Conservation (phyloP, 1,140 invertebrate species). For the Aphis craccivora region DNA sequence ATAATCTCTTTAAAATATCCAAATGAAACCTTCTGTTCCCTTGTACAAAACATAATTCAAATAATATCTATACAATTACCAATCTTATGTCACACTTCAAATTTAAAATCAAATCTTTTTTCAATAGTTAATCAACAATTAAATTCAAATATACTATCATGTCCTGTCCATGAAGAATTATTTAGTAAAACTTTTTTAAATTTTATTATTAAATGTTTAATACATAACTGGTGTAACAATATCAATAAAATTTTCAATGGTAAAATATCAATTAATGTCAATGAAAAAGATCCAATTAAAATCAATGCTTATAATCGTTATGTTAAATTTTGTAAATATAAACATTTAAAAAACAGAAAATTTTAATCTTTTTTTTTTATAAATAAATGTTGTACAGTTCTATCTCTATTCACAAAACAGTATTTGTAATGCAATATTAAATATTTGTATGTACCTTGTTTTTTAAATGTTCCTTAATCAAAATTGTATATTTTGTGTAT, state of each 20-base stretch:
- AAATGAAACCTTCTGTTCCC: no score
- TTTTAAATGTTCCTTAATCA: no score
- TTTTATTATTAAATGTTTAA: neutral
- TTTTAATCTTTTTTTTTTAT: no score
- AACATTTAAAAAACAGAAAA: neutral
- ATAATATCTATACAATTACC: neutral
- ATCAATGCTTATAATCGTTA: neutral
- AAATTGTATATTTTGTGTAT: no score
- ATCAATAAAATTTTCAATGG: neutral
- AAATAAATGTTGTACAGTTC: no score
- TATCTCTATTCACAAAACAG: no score
- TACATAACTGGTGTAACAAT: neutral
- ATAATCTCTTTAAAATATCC: neutral
- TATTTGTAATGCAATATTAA: no score
- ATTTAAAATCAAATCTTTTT: slow-evolving; percentile 16
- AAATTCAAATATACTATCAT: neutral
- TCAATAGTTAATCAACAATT: neutral
- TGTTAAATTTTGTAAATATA: slow-evolving; percentile 15
- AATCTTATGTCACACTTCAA: neutral
- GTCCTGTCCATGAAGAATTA: neutral
- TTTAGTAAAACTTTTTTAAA: neutral
- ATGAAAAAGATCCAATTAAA: neutral
- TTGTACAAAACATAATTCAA: neutral
- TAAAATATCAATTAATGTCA: no score
- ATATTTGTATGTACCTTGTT: no score